Base-by-base conservation (phyloP, 2,888 invertebrate species). In the Agonopterix alstromeriana region DNA sequence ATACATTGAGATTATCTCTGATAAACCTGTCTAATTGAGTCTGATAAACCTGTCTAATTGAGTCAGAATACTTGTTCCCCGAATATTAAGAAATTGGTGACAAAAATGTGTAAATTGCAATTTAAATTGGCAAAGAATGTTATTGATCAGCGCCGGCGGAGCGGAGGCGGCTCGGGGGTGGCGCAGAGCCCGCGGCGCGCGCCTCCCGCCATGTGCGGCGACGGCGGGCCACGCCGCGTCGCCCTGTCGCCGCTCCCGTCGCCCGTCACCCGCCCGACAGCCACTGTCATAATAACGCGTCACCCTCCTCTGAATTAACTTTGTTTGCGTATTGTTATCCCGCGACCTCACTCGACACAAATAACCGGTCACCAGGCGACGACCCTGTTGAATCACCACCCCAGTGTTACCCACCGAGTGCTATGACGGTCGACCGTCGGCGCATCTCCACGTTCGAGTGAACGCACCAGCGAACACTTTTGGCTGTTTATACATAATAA, bases 311-410 rank as follows among this genome's bases (percentile, higher is more conserved):
- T 64, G 65, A 77, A 85, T 86, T 84, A 74, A 79, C 81, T 80
- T 86, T 72, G 80, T 86, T 84, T 80, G 68, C 70, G 67, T 65
- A 75, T 75, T 73, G 77, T 77, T 73, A 74, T 69, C 63, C 52
- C 54, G 50, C 60, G 60, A 63, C 65, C 58, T 59, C 64, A 57
- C 65, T 62, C 58, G 64, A 67, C 70, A 67, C 68, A 71, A 72
- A 70, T 75, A 81, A 78, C 69, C 60, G 52, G 55, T 52, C 60
- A 49, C 50, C 43, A 14, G 38, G 35, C 46, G 43, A 11, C 51
- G 45, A 35, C 44, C 43, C 47, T 10, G 42, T 43, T 11, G 40
- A 46, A 45, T 50, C 49, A 46, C 51, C 42, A 38, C 42, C 35
- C 45, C 36, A 10, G 38, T 10, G 43, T 42, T 17, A 3, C 42